Percentiles rank a stretch among this genome's conserved stretches.
phyloP scores from a whole-genome alignment of 2,113 vertebrate genomes.

The Chloropsis cyanopogon region DNA sequence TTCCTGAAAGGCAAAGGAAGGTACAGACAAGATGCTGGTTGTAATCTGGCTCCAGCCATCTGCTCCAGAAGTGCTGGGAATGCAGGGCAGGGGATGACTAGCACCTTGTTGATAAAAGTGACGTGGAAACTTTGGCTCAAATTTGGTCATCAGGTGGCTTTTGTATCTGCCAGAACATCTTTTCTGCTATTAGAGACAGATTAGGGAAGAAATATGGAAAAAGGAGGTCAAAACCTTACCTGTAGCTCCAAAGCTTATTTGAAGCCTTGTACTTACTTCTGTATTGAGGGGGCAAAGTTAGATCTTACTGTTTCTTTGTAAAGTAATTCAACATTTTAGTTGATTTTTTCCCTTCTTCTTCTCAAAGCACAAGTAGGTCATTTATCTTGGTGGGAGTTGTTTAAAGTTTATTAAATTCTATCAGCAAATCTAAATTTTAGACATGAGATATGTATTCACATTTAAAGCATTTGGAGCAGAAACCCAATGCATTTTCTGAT shows the following conservation, averaged over 20 bases:
- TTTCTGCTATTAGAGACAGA: not conserved
- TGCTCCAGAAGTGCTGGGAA: not conserved
- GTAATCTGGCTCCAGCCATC: not conserved
- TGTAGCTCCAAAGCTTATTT: not conserved
- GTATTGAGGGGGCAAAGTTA: not conserved
- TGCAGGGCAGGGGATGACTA: not conserved
- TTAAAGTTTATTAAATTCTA: not conserved
- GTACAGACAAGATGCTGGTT: not conserved
- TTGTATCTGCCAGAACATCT: slow-evolving; percentile 13
- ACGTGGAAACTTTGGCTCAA: not conserved
- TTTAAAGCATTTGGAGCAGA: slow-evolving; percentile 6
- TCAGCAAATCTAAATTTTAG: not conserved
- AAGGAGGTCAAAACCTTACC: slow-evolving; percentile 11
- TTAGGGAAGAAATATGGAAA: not conserved
- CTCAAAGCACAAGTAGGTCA: not conserved
- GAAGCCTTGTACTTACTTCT: not conserved
- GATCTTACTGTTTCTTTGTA: not conserved
- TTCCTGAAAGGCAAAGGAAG: not conserved
- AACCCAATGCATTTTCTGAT: not conserved
- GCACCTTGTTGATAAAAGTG: not conserved
- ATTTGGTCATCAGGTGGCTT: not conserved
- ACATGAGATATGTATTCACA: not conserved
- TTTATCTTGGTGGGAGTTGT: not conserved
- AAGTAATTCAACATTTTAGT: not conserved
- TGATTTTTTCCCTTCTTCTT: not conserved